Evolutionary conservation across 2,113 vertebrate species (phyloP).

Genomic region (Tychaedon coryphoeus): DNA sequence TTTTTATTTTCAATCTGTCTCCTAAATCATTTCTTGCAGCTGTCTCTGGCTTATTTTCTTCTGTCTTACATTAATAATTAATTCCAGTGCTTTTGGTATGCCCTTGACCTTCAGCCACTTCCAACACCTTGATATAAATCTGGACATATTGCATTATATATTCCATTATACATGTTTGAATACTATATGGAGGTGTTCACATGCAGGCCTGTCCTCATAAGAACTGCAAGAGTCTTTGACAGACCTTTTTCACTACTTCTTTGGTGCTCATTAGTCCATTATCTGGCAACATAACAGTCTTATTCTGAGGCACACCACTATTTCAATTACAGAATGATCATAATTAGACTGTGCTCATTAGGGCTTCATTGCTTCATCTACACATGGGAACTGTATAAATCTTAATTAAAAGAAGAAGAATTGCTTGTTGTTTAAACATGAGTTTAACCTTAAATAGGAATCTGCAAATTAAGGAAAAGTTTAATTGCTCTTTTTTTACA

Average conservation of each 20-base stretch:
- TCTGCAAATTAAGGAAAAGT: background rate
- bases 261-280: background rate
- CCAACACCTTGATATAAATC: background rate
- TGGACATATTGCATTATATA: background rate
- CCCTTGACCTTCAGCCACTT: background rate
- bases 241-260: background rate
- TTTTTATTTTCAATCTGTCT: constrained; percentile 17
- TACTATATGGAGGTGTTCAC: background rate
- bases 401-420: constrained; percentile 47
- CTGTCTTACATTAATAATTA: background rate
- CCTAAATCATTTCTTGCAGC: background rate
- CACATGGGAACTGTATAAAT: constrained; percentile 14
- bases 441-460: constrained; percentile 1
- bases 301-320: constrained; percentile 4
- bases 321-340: constrained; percentile 43
- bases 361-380: background rate
- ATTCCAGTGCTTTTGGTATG: background rate
- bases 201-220: background rate
- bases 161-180: background rate
- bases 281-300: background rate
- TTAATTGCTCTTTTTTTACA: background rate
- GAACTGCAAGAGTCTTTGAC: background rate
- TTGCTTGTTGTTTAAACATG: constrained; percentile 1
- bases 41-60: background rate
- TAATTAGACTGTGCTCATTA: constrained; percentile 46